Evolutionary conservation across 2,888 invertebrate genomes (phyloP).

Genomic region (Limenitis camilla): DNA sequence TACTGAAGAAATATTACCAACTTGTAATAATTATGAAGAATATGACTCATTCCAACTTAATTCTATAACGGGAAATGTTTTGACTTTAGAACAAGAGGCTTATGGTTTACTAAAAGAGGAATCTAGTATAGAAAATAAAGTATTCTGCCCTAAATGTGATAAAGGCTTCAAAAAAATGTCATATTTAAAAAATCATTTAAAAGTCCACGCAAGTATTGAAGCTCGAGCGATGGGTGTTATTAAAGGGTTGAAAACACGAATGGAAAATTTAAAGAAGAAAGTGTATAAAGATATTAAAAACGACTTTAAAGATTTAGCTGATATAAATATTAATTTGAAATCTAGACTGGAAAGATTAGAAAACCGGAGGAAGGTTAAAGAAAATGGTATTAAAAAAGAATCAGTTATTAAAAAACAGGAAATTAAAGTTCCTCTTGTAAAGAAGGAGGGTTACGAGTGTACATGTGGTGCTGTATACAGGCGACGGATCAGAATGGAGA

Average conservation of each 20-base stretch:
- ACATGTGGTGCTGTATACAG: conserved; percentile 55
- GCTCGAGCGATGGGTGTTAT: conserved; percentile 43
- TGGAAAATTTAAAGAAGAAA: conserved; percentile 37
- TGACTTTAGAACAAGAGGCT: conserved; percentile 60
- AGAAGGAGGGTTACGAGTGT: conserved; percentile 46
- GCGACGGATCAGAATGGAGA: conserved; percentile 56
- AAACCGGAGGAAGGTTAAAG: conserved; percentile 34
- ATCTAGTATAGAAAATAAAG: conserved; percentile 12
- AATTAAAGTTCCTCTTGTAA: conserved; percentile 18
- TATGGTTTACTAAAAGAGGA: conserved; percentile 49
- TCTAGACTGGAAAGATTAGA: conserved; percentile 29
- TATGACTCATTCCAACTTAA: conserved; percentile 54
- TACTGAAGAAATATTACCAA: conserved; percentile 58
- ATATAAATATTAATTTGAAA: conserved; percentile 9
- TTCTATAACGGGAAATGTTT: conserved; percentile 59
- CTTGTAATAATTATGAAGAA: conserved; percentile 29
- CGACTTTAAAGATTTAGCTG: conserved; percentile 20
- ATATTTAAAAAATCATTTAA: conserved; percentile 40
- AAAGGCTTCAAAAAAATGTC: conserved; percentile 37
- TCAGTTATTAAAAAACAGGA: too few relatives aligned
- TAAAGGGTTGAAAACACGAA: conserved; percentile 41
- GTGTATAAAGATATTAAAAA: conserved; percentile 23
- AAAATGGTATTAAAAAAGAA: too few relatives aligned
- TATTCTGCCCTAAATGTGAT: conserved; percentile 38
- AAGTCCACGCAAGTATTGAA: conserved; percentile 51